These are phyloP conservation scores for Lethrus apterus DNA, from an alignment of 1,140 invertebrate genomes.

Conservation along the genomic window DNA sequence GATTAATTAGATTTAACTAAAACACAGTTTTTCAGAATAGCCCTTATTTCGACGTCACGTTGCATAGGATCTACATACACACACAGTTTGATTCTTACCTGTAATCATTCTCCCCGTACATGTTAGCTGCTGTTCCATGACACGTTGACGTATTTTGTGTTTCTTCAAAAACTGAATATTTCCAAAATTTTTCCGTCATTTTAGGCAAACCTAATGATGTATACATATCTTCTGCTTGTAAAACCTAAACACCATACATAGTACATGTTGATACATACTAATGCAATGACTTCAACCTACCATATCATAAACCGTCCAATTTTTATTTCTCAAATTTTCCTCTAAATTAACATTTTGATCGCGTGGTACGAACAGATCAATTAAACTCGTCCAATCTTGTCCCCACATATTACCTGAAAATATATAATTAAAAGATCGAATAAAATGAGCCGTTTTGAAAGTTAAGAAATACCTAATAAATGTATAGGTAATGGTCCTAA, in stretches of 20 bases:
- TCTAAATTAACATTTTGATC: slow-evolving; percentile 44
- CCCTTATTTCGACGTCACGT: too few relatives aligned
- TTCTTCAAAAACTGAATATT: slow-evolving; percentile 48
- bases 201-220: slow-evolving; percentile 51
- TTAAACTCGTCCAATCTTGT: slow-evolving; percentile 51
- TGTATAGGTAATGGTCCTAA: slow-evolving; percentile 61
- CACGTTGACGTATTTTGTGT: slow-evolving; percentile 41
- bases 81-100: too few relatives aligned
- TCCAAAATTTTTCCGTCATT: slow-evolving; percentile 56
- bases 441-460: slow-evolving; percentile 2
- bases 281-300: slow-evolving; percentile 29
- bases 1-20: too few relatives aligned
- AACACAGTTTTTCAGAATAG: too few relatives aligned
- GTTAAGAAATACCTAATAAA: slow-evolving; percentile 51
- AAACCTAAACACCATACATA: slow-evolving; percentile 35
- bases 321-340: slow-evolving; percentile 43
- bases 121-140: slow-evolving; percentile 62
- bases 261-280: background rate
- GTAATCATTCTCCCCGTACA: slow-evolving; percentile 58
- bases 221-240: slow-evolving; percentile 57
- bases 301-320: slow-evolving; percentile 53
- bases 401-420: slow-evolving; percentile 51
- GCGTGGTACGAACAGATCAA: slow-evolving; percentile 43
- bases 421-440: slow-evolving; percentile 1
- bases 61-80: background rate